Evolutionary conservation across 2,888 invertebrate genomes (phyloP).

Genomic region (Rapana venosa): DNA sequence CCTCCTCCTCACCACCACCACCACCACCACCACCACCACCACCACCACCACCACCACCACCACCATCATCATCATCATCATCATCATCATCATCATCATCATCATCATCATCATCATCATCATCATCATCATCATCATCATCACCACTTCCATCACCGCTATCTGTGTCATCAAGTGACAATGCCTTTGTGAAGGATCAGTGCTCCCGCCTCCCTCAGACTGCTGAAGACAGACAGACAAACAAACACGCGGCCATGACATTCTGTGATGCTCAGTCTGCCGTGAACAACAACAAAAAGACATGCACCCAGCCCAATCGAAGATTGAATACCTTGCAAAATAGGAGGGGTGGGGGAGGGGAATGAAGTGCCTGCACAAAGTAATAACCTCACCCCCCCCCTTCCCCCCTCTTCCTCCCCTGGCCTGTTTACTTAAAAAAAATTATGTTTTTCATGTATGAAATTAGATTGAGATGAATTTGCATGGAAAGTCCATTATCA

Average conservation of each 20-base stretch:
- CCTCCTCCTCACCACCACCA: no score
- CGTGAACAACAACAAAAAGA: neutral
- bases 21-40: no score
- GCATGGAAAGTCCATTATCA: no score
- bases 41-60: neutral
- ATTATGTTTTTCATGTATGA: no score
- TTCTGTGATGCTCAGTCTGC: neutral
- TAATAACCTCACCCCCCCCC: no score
- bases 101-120: slow-evolving; percentile 2
- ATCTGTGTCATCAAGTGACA: neutral
- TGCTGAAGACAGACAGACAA: neutral
- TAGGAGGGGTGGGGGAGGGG: no score
- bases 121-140: slow-evolving; percentile 5
- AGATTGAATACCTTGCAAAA: neutral
- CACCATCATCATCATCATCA: neutral
- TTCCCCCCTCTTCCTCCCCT: neutral
- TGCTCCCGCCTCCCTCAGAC: neutral
- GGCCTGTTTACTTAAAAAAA: no score
- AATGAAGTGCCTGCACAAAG: no score
- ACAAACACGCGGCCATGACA: neutral
- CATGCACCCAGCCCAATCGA: neutral
- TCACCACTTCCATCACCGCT: neutral
- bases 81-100: slow-evolving; percentile 4
- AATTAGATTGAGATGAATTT: no score
- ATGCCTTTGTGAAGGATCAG: no score